Percentiles rank a stretch among this genome's conserved stretches.
Conservation (phyloP, 2,797 vertebrate species). For the Benthosema pterotum region DNA sequence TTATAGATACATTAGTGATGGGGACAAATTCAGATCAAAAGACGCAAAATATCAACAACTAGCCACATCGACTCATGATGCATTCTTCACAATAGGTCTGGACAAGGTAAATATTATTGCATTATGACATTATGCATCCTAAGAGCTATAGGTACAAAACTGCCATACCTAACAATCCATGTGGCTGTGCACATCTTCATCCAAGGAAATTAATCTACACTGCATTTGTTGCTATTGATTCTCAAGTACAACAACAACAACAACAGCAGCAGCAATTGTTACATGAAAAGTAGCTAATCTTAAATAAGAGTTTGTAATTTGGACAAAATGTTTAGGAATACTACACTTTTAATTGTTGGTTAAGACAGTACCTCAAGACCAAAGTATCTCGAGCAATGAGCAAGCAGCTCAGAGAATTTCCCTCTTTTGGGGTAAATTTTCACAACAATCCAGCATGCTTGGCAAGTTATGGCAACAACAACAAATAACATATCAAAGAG, state of each 20-base stretch:
- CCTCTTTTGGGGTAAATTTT: not conserved
- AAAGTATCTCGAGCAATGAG: not conserved
- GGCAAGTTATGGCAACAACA: not conserved
- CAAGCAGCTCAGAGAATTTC: not conserved
- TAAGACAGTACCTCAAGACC: not conserved
- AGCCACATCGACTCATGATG: not conserved
- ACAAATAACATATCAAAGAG: not conserved
- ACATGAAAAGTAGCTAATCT: not conserved
- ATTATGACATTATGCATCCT: conserved; percentile 14
- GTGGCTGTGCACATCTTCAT: not conserved
- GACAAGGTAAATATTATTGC: conserved; percentile 11
- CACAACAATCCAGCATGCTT: not conserved
- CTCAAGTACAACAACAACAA: not conserved
- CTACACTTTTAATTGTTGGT: not conserved
- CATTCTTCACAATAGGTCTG: not conserved
- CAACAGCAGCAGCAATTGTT: no score
- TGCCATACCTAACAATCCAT: conserved; percentile 5
- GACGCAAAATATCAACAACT: conserved; percentile 11
- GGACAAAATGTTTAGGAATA: not conserved
- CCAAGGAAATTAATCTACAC: not conserved
- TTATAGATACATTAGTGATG: not conserved
- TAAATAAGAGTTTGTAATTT: not conserved
- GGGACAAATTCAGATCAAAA: conserved; percentile 3
- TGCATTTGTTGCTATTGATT: not conserved
- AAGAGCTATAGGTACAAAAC: not conserved